Percentiles rank a stretch among this genome's conserved stretches.
Evolutionary conservation across 1,140 invertebrate genomes (phyloP).

Genomic region (Asobara japonica): DNA sequence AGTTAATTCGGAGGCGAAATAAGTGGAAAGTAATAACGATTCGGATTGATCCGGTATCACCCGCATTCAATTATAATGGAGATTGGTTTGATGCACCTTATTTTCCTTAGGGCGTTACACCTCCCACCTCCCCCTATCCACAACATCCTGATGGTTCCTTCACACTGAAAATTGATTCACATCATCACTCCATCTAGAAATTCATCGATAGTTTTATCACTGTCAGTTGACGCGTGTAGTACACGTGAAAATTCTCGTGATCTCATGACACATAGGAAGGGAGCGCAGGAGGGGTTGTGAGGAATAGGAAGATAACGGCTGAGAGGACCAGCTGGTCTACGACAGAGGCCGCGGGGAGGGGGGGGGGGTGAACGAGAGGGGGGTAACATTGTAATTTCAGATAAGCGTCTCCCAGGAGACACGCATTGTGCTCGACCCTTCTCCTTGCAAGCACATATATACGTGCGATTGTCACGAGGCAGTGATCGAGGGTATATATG

Average conservation of each 20-base stretch:
- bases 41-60: too few species aligned
- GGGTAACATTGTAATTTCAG: slow-evolving; percentile 60
- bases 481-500: slow-evolving; percentile 13
- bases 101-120: too few species aligned
- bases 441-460: slow-evolving; percentile 14
- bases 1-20: too few species aligned
- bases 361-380: slow-evolving; percentile 24
- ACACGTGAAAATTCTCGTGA: slow-evolving; percentile 9
- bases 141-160: too few species aligned
- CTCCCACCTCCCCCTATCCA: too few species aligned
- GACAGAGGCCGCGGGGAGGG: neutral
- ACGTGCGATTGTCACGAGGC: slow-evolving; percentile 20
- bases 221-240: neutral
- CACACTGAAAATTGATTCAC: neutral
- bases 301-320: slow-evolving; percentile 20
- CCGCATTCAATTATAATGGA: too few species aligned
- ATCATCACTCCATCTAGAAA: neutral
- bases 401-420: slow-evolving; percentile 63
- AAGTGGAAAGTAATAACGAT: too few species aligned
- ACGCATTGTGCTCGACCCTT: slow-evolving; percentile 55
- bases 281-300: slow-evolving; percentile 6
- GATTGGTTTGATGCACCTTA: too few species aligned
- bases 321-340: slow-evolving; percentile 38
- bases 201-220: neutral
- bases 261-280: slow-evolving; percentile 10